These are phyloP conservation scores for Ichneumoninae sp. DNA, from an alignment of 2,888 invertebrate genomes.

Conservation along the genomic window DNA sequence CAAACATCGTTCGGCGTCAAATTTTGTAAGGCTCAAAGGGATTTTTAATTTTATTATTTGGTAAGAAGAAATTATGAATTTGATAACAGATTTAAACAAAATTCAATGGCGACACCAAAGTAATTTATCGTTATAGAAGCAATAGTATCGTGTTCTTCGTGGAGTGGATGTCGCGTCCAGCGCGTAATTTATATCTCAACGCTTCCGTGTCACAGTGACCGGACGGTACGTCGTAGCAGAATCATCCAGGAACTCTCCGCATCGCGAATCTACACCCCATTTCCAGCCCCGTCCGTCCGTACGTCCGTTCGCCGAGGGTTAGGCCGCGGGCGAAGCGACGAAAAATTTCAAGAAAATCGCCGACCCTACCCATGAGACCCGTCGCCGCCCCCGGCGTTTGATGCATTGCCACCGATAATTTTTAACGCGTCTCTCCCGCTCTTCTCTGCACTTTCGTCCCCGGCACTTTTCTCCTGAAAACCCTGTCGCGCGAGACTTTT, in stretches of 20 bases:
- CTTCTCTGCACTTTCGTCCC: constrained; percentile 56
- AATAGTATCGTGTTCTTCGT: constrained; percentile 6
- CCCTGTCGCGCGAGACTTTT: constrained; percentile 11
- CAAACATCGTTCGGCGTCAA: background rate
- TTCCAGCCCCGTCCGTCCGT: constrained; percentile 36
- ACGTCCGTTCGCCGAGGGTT: constrained; percentile 23
- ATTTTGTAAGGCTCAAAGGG: too few species aligned
- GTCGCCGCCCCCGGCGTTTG: constrained; percentile 74
- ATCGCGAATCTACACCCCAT: constrained; percentile 56
- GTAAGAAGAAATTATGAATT: background rate
- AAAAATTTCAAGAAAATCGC: constrained; percentile 82
- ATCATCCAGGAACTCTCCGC: constrained; percentile 54
- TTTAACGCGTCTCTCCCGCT: constrained; percentile 72
- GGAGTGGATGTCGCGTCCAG: constrained; percentile 19
- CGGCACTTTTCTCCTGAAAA: constrained; percentile 24
- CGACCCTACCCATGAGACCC: constrained; percentile 52
- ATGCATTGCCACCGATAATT: constrained; percentile 80
- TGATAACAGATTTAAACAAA: background rate
- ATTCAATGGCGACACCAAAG: background rate
- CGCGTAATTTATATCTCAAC: constrained; percentile 82
- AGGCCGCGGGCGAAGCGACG: constrained; percentile 71
- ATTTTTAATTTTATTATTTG: background rate
- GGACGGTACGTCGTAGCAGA: constrained; percentile 73
- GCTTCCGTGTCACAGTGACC: constrained; percentile 81
- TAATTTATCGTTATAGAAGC: constrained; percentile 2